Base-by-base conservation (phyloP, 1,140 invertebrate genomes). In the Drosophila ananassae region DNA sequence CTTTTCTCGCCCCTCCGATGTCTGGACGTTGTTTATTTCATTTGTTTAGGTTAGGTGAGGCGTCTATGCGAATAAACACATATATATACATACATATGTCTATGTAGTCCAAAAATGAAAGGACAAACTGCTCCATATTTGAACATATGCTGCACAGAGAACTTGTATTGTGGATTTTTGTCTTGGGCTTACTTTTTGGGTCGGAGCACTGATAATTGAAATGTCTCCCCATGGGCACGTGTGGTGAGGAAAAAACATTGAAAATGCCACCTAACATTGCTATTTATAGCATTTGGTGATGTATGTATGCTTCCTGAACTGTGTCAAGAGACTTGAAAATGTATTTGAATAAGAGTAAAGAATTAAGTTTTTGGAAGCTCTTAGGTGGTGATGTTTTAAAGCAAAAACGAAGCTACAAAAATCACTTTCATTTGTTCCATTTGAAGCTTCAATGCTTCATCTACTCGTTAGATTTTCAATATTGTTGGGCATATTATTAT, bases 131-230 rank as follows among this genome's bases (percentile, higher is more conserved):
- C 56, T 76, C 77, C 73, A 80, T 84, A 84, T 85, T 84, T 67
- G 57, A 85, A 55, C 78, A 87, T 79, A 87, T 87, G 82, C 72
- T 60, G 59, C 48, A 41, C 44, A 21, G 47, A n/a, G 24, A 59
- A 21, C 55, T 37, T 48, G 48, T 66, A 8, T 22, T 64, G 67
- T 53, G 52, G 51, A 41, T 53, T 76, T 60, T 63, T 37, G 41
- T 54, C 52, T 66, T 56, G 56, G 51, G 52, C 41, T 50, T 55
- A 63, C 30, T 50, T 66, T 66, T 66, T 71, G 47, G 54, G 61
- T 76, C 74, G 67, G 69, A 46, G 78, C 71, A 66, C 77, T 81
- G 78, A 82, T 85, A 87, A 87, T 87, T 87, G 82, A 87, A 87
- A 87, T 87, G 78, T 61, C 63, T 78, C 82, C 82, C 82, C 52